A percentile compares a stretch with the other conserved stretches of the same genome.
Evolutionary conservation across 2,113 vertebrate species (phyloP).

Genomic region (Nesogale talazaci): DNA sequence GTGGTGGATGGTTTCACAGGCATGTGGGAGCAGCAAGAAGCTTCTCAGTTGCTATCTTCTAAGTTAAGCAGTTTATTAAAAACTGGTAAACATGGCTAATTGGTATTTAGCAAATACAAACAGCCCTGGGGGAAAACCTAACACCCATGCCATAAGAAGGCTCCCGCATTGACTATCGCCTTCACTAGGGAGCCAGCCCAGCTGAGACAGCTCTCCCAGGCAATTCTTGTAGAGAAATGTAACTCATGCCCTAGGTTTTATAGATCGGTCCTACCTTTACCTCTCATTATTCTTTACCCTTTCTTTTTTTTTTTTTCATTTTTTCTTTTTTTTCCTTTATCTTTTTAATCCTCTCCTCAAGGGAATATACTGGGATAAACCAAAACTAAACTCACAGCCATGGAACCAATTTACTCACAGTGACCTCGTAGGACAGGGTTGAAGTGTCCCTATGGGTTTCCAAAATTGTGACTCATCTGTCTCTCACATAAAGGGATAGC

Average conservation of each 20-base stretch:
- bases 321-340: too few relatives aligned
- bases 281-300: background rate
- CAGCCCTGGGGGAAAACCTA: background rate
- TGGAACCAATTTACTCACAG: too few relatives aligned
- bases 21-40: background rate
- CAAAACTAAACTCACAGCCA: too few relatives aligned
- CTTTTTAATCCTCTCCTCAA: background rate
- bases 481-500: background rate
- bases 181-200: background rate
- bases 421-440: too few relatives aligned
- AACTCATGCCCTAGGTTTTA: background rate
- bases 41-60: background rate
- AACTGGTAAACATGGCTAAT: constrained; percentile 11
- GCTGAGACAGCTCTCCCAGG: background rate
- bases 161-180: background rate
- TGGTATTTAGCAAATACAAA: background rate
- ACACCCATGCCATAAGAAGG: background rate
- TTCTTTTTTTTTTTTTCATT: too few relatives aligned
- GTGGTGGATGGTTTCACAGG: background rate
- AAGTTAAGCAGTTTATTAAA: background rate
- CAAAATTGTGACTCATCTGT: too few relatives aligned
- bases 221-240: background rate
- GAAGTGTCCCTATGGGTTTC: too few relatives aligned
- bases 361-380: too few relatives aligned
- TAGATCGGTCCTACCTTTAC: background rate